Conservation (phyloP, 2,888 invertebrate genomes). For the Drosophila fungiperda region DNA sequence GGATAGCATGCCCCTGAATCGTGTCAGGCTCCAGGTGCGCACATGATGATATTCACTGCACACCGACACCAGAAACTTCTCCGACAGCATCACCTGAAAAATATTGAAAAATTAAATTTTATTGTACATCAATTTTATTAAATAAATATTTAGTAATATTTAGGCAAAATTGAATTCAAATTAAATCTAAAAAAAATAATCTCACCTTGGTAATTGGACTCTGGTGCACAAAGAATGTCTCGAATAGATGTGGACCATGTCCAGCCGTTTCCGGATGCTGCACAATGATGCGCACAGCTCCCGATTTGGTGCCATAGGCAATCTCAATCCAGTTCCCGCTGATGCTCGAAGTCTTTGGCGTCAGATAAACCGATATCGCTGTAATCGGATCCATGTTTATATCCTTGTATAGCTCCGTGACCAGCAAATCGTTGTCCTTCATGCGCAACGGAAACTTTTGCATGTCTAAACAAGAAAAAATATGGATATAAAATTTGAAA, state of each 20-base stretch:
- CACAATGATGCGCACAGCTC: conserved; percentile 98
- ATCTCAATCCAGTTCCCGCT: conserved; percentile 99
- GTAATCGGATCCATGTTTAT: conserved; percentile 98
- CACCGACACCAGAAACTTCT: conserved; percentile 97
- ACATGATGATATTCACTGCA: conserved; percentile 99
- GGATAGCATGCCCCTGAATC: conserved; percentile 99
- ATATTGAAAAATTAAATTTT: background rate
- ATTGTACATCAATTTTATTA: background rate
- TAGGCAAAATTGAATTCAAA: too few relatives aligned
- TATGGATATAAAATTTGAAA: background rate
- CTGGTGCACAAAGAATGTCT: conserved; percentile 98
- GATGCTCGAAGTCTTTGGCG: conserved; percentile 99
- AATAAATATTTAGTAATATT: background rate
- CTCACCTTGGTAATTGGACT: conserved; percentile 96
- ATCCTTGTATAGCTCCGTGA: conserved; percentile 98
- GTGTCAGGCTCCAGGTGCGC: conserved; percentile 97
- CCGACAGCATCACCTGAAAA: conserved; percentile 93
- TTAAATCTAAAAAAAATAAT: too few relatives aligned
- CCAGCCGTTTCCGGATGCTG: conserved; percentile 99
- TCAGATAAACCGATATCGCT: conserved; percentile 98
- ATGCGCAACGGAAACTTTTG: conserved; percentile 99
- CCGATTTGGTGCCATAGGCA: conserved; percentile 98
- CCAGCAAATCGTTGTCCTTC: conserved; percentile 99
- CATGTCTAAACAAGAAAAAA: conserved; percentile 91
- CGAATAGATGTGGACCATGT: conserved; percentile 98